These are phyloP conservation scores for Xestia sexstrigata DNA, from an alignment of 2,888 invertebrate species.

Conservation along the genomic window DNA sequence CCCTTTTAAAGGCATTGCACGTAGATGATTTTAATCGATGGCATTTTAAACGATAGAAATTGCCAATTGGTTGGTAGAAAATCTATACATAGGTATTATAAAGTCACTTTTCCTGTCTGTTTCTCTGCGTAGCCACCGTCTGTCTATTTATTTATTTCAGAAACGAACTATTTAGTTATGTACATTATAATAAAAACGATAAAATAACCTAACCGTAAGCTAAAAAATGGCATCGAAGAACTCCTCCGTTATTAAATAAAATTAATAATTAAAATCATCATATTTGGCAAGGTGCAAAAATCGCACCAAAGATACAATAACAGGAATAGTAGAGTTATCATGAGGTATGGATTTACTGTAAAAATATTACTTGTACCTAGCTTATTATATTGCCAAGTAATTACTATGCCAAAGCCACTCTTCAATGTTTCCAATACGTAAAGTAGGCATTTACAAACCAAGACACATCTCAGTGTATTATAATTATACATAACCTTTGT, in stretches of 20 bases:
- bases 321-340: not conserved
- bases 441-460: constrained; percentile 28
- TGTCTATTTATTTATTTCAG: not conserved
- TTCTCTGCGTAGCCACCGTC: not conserved
- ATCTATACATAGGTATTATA: not conserved
- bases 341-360: not conserved
- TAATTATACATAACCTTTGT: constrained; percentile 52
- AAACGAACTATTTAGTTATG: not conserved
- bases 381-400: constrained; percentile 8
- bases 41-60: constrained; percentile 31
- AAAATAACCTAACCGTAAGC: not conserved
- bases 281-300: not conserved
- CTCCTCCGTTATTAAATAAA: not conserved
- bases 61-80: not conserved
- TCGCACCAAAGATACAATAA: too few relatives aligned
- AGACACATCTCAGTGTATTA: constrained; percentile 25
- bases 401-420: constrained; percentile 41
- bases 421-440: constrained; percentile 24
- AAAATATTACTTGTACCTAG: constrained; percentile 6
- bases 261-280: not conserved
- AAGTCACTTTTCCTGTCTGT: not conserved
- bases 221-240: not conserved
- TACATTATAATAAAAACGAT: not conserved
- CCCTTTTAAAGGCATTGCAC: constrained; percentile 30
- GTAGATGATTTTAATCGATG: constrained; percentile 29